Conservation (phyloP, 2,113 vertebrate genomes). For the Glareola pratincola region DNA sequence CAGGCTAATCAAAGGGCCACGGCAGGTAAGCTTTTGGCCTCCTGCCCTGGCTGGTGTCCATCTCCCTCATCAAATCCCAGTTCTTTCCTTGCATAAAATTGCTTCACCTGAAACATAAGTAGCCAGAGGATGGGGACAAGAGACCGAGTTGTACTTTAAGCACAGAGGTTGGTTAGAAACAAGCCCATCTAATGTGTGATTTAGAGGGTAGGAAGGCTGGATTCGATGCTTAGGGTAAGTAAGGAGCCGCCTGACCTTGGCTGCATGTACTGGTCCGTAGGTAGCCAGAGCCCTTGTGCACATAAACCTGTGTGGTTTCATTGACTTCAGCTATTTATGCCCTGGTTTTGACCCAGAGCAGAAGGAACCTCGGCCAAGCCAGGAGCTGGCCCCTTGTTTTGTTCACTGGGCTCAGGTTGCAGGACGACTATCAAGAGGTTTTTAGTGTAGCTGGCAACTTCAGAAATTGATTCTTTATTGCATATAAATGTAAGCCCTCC, state of each 20-base stretch:
- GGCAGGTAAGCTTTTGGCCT: background rate
- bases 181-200: accelerated
- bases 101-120: background rate
- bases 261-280: background rate
- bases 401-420: accelerated
- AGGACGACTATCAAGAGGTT: accelerated
- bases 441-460: background rate
- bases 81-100: background rate
- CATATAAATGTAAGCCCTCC: background rate
- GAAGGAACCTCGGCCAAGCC: background rate
- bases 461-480: background rate
- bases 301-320: background rate
- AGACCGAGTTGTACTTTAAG: background rate
- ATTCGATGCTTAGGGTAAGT: background rate
- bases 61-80: background rate
- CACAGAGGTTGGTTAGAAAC: background rate
- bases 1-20: background rate
- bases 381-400: background rate
- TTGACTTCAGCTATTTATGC: background rate
- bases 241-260: background rate
- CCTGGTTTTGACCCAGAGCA: background rate
- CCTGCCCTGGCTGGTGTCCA: background rate
- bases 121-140: background rate
- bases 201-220: background rate
- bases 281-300: background rate